A percentile compares a stretch with the other conserved stretches of the same genome.
Evolutionary conservation across 2,113 vertebrate genomes (phyloP).

Genomic region (Cervus canadensis): DNA sequence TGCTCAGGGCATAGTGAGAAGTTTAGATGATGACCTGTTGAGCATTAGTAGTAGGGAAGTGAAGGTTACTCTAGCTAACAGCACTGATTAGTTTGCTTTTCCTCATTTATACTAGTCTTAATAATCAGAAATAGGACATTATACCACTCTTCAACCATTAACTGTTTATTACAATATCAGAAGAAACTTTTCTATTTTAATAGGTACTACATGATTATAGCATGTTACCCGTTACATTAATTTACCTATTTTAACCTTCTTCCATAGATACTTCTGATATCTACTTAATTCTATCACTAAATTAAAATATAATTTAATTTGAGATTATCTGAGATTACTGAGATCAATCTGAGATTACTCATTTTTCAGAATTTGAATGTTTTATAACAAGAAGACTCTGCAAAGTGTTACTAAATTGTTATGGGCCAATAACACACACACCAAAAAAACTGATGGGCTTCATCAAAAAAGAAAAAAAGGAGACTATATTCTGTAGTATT

Average conservation of each 20-base stretch:
- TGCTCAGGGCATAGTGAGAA: neutral
- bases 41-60: neutral
- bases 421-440: neutral
- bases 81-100: neutral
- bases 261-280: neutral
- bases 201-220: neutral
- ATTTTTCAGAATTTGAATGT: constrained; percentile 41
- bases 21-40: neutral
- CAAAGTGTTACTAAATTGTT: neutral
- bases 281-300: constrained; percentile 34
- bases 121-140: constrained; percentile 15
- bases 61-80: neutral
- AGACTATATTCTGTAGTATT: neutral
- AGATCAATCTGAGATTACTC: constrained; percentile 5
- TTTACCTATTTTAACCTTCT: neutral
- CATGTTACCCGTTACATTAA: neutral
- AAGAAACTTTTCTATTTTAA: constrained; percentile 14
- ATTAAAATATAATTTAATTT: neutral
- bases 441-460: neutral
- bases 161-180: neutral
- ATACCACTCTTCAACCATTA: constrained; percentile 11
- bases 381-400: constrained; percentile 40
- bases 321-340: too few species aligned
- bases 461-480: neutral
- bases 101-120: constrained; percentile 5